phyloP scores from a whole-genome alignment of 2,888 invertebrate genomes.

The Lobophora halterata region DNA sequence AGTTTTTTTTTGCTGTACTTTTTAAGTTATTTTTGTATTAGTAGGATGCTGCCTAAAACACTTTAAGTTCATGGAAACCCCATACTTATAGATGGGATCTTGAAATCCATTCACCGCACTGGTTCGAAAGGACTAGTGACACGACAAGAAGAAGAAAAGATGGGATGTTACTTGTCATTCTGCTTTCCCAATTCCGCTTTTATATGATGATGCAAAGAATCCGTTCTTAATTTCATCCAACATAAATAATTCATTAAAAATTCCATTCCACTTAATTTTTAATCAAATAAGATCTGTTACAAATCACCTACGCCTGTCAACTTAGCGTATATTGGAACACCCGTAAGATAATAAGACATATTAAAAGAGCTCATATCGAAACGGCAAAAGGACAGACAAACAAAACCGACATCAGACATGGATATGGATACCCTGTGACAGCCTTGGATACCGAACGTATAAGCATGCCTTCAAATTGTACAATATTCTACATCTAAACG shows the following conservation, averaged over 20 bases:
- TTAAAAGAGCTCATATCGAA: constrained; percentile 61
- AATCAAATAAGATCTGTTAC: constrained; percentile 10
- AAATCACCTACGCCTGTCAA: constrained; percentile 27
- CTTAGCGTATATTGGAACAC: constrained; percentile 37
- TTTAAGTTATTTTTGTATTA: no score
- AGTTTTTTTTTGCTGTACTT: no score
- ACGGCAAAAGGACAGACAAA: constrained; percentile 32
- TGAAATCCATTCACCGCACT: no score
- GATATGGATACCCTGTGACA: constrained; percentile 55
- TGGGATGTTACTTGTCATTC: no score
- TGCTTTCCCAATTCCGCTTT: no score
- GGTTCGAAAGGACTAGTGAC: no score
- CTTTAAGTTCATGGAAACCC: no score
- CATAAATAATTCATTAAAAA: constrained; percentile 4
- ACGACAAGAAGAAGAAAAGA: no score
- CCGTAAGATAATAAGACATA: constrained; percentile 54
- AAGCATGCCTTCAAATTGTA: constrained; percentile 39
- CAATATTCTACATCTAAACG: constrained; percentile 11
- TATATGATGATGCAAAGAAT: no score
- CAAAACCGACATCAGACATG: constrained; percentile 33
- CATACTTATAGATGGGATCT: no score
- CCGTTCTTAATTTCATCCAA: no score
- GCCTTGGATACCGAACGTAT: constrained; percentile 53
- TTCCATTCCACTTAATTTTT: constrained; percentile 11
- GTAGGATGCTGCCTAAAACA: no score